Conservation (phyloP, 2,113 vertebrate species). For the Pogona vitticeps region DNA sequence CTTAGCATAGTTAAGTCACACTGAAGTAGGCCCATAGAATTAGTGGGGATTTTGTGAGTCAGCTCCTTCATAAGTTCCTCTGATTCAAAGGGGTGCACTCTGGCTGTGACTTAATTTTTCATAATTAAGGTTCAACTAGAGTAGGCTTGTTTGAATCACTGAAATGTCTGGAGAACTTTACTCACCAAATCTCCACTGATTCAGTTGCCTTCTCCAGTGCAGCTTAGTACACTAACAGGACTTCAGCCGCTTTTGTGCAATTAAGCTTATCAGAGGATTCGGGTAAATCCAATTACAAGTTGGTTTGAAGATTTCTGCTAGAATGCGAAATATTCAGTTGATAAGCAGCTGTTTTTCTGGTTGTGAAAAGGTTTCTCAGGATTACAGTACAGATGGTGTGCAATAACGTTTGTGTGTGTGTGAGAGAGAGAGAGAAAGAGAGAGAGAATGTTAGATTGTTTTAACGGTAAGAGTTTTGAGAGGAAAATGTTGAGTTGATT, state of each 20-base stretch:
- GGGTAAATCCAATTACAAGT: not conserved
- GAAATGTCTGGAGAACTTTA: too few relatives aligned
- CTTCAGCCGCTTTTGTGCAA: not conserved
- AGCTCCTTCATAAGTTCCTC: too few relatives aligned
- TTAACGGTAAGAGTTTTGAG: constrained; percentile 22
- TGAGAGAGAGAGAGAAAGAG: not conserved
- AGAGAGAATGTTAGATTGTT: constrained; percentile 4
- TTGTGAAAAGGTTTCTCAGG: constrained; percentile 55
- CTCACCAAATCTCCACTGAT: too few relatives aligned
- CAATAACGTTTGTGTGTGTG: constrained; percentile 59
- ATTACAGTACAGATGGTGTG: constrained; percentile 58
- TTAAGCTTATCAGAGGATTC: not conserved
- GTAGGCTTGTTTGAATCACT: too few relatives aligned
- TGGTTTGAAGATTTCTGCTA: constrained; percentile 4
- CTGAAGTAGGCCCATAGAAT: too few relatives aligned
- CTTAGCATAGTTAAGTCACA: too few relatives aligned
- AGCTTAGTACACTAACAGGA: too few relatives aligned
- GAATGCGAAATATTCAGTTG: constrained; percentile 12
- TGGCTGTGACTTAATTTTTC: too few relatives aligned
- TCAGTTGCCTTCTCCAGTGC: too few relatives aligned
- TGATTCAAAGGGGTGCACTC: too few relatives aligned
- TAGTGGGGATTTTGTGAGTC: too few relatives aligned
- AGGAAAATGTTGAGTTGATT: not conserved
- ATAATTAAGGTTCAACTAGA: too few relatives aligned
- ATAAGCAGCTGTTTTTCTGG: not conserved